Conservation (phyloP, 2,113 vertebrate species). For the Colistium nudipinnis region DNA sequence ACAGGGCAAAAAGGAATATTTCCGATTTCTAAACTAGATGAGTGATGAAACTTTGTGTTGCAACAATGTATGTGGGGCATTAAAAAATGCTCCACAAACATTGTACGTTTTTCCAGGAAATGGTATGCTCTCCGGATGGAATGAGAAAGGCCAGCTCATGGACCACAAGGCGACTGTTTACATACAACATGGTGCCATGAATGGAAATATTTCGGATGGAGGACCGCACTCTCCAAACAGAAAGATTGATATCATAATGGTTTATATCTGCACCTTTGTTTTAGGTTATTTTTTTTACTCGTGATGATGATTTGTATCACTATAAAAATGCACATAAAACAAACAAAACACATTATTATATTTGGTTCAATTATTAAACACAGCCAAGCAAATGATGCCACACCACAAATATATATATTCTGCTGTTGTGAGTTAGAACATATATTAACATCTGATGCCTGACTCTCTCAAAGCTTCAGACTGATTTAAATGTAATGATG, state of each 20-base stretch:
- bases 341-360: slow-evolving; percentile 3
- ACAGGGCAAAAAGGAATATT: slow-evolving; percentile 25
- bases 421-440: neutral
- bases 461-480: slow-evolving; percentile 5
- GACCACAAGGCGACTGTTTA: slow-evolving; percentile 66
- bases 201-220: slow-evolving; percentile 26
- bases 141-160: slow-evolving; percentile 34
- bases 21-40: slow-evolving; percentile 17
- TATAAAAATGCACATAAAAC: slow-evolving; percentile 26
- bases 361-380: slow-evolving; percentile 6
- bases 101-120: slow-evolving; percentile 25
- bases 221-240: slow-evolving; percentile 27
- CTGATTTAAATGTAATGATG: slow-evolving; percentile 23
- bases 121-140: slow-evolving; percentile 15
- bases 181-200: slow-evolving; percentile 45
- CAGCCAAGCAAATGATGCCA: neutral
- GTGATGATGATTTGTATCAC: neutral
- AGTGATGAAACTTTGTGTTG: slow-evolving; percentile 1
- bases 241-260: neutral
- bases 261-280: slow-evolving; percentile 1
- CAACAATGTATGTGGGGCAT: neutral
- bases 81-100: slow-evolving; percentile 12
- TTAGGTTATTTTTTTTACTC: neutral
- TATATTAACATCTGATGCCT: neutral
- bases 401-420: neutral